Evolutionary conservation across 2,113 vertebrate genomes (phyloP).

Genomic region (Butorides virescens): DNA sequence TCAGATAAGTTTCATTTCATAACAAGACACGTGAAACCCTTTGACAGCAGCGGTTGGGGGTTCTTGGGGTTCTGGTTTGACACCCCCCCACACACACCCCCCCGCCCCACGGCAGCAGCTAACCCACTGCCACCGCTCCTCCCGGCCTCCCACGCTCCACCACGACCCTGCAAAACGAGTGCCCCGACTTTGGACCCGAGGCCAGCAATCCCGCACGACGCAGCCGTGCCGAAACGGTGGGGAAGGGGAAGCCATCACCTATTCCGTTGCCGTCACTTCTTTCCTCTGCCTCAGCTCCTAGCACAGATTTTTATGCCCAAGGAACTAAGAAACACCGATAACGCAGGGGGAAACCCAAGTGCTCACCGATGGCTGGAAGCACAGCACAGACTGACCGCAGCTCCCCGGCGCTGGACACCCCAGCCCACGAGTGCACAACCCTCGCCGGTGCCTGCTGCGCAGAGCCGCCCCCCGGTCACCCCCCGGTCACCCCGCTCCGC

Average conservation of each 20-base stretch:
- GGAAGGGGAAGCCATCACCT: neutral
- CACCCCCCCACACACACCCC: too few species aligned
- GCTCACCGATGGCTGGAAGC: neutral
- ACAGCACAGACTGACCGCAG: neutral
- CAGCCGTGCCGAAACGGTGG: rapidly evolving
- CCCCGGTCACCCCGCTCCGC: neutral
- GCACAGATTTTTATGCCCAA: neutral
- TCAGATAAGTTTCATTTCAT: neutral
- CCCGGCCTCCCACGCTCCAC: neutral
- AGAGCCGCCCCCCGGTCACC: too few species aligned
- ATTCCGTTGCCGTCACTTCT: neutral
- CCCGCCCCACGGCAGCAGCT: too few species aligned
- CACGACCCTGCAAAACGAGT: rapidly evolving
- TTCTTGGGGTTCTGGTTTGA: neutral
- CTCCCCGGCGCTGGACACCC: neutral
- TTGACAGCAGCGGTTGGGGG: neutral
- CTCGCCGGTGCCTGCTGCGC: neutral
- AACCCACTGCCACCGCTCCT: too few species aligned
- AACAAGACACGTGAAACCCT: neutral
- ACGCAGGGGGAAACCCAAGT: neutral
- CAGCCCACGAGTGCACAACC: neutral
- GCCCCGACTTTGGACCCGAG: rapidly evolving
- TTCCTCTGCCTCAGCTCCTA: neutral
- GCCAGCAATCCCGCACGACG: neutral
- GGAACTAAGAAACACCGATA: neutral